Evolutionary conservation across 2,797 vertebrate genomes (phyloP).

Genomic region (Chiloscyllium punctatum): DNA sequence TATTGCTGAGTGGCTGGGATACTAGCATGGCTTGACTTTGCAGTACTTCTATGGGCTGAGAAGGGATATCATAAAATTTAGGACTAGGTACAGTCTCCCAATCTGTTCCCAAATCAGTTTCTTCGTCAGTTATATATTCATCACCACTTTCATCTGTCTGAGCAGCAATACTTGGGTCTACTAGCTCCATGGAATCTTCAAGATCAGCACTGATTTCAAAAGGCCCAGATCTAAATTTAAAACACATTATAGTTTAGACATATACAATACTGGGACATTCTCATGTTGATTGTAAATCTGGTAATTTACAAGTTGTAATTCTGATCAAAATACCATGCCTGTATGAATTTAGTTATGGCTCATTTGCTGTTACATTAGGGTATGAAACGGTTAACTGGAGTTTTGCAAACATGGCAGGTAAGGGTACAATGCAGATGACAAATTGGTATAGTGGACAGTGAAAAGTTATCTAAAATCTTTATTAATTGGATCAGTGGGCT

Average conservation of each 20-base stretch:
- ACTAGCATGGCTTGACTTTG: conserved; percentile 80
- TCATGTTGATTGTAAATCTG: neutral
- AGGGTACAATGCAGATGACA: no score
- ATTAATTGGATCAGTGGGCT: no score
- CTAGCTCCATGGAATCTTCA: conserved; percentile 94
- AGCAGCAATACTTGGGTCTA: conserved; percentile 76
- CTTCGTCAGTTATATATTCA: conserved; percentile 79
- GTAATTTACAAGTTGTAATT: neutral
- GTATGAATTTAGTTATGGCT: neutral
- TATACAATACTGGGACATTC: neutral
- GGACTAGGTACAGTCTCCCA: conserved; percentile 98
- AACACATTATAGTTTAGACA: neutral
- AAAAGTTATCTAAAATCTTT: no score
- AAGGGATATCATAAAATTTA: conserved; percentile 93
- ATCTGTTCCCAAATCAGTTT: conserved; percentile 90
- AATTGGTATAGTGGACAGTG: no score
- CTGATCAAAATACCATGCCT: neutral
- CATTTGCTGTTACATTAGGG: no score
- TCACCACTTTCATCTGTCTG: conserved; percentile 84
- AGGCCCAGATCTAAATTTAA: conserved; percentile 73
- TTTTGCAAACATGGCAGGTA: no score
- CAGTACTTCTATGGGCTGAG: conserved; percentile 82
- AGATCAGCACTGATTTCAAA: conserved; percentile 86
- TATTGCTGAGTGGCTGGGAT: conserved; percentile 65
- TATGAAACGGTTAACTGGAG: no score